Evolutionary conservation across 2,797 vertebrate species (phyloP), one percentile per base, ranked within the genome.

Genomic region (Ateles fusciceps): DNA sequence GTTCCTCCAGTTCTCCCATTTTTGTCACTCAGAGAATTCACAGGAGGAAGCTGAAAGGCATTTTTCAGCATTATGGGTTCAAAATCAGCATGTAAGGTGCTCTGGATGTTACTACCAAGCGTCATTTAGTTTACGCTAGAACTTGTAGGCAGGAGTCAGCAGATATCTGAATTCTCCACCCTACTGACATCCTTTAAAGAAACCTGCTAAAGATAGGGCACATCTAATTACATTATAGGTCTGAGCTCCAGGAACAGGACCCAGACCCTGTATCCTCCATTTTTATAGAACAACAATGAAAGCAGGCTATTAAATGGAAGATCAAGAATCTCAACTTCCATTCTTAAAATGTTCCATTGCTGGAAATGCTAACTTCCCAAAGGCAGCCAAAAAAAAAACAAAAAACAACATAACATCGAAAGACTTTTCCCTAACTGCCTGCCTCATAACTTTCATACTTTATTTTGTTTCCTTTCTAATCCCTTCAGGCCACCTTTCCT

Each of bases 21-120:
- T 85, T 72, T 72, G 8, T 42, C 71, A 87, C 26, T 24, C 33
- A 50, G 33, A 55, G 22, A 89, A 90, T 71, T 94, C 83, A 72
- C 2, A 57, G n/a, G 39, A n/a, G 24, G 14, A 85, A 78, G 42
- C n/a, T 50, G 2, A 44, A 61, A 81, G 48, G n/a, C 19, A 21
- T 48, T 79, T 83, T 7, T 36, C 17, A 48, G 61, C 12, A 19
- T 89, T 84, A 39, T 3, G 39, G 36, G 21, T 22, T 89, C 17
- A 28, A 42, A 36, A 26, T 3, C 55, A 83, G 36, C 33, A 30
- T 30, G 15, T 50, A 26, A 80, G 26, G 42, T 33, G 5, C 14
- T 68, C 36, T n/a, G 36, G 10, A 4, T 84, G 13, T 57, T 22
- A 28, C 52, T 74, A 72, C 39, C 6, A 39, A 61, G 2, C 6